Percentiles rank a stretch among this genome's conserved stretches.
Conservation (phyloP, 1,140 invertebrate species). For the Cecropterus lyciades region DNA sequence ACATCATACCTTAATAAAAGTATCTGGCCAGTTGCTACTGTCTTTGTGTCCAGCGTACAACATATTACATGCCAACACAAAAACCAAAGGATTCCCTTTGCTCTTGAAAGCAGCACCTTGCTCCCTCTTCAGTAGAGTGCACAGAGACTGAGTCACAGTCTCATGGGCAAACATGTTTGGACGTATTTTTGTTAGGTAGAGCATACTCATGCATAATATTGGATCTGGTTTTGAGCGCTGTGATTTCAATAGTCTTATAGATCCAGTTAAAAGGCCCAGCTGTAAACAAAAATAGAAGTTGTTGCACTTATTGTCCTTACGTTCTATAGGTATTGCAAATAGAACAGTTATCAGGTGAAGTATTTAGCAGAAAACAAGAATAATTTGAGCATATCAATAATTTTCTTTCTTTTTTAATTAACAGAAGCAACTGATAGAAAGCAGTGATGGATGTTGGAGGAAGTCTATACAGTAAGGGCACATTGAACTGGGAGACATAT, state of each 20-base stretch:
- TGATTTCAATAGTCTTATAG: constrained; percentile 87
- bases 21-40: constrained; percentile 91
- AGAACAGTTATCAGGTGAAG: too few relatives aligned
- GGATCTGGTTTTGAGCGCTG: constrained; percentile 92
- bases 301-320: too few relatives aligned
- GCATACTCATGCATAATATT: constrained; percentile 90
- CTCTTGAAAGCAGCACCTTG: constrained; percentile 89
- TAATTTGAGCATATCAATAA: too few relatives aligned
- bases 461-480: too few relatives aligned
- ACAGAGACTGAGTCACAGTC: constrained; percentile 90
- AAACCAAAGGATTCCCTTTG: constrained; percentile 92
- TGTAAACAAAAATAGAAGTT: constrained; percentile 47
- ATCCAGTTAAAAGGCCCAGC: constrained; percentile 84
- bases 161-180: constrained; percentile 93
- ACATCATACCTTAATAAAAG: constrained; percentile 88
- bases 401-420: too few relatives aligned
- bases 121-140: constrained; percentile 93
- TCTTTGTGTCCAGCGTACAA: constrained; percentile 92
- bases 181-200: constrained; percentile 92
- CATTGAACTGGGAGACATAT: too few relatives aligned
- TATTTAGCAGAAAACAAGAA: too few relatives aligned
- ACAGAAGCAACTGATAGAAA: too few relatives aligned
- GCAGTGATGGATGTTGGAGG: too few relatives aligned
- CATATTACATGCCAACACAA: constrained; percentile 94
- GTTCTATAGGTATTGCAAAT: too few relatives aligned